Evolutionary conservation across 2,888 invertebrate genomes (phyloP).

Genomic region (Lysandra bellargus): DNA sequence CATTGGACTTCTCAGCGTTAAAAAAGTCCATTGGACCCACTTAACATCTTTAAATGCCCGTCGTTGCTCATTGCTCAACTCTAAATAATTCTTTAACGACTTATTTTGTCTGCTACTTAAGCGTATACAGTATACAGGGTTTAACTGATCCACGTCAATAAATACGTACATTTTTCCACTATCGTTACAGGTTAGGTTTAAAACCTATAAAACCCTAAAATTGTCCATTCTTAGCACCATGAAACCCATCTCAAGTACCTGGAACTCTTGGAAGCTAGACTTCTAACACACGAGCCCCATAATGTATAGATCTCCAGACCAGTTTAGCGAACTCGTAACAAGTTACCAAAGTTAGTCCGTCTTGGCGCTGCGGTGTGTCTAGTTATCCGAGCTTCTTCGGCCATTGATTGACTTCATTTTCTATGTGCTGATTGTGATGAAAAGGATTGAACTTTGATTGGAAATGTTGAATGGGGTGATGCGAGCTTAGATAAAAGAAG

Average conservation of each 20-base stretch:
- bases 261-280: background rate
- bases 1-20: too few species aligned
- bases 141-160: too few species aligned
- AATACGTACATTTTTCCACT: too few species aligned
- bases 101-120: too few species aligned
- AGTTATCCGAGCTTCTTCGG: conserved; percentile 30
- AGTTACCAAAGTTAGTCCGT: conserved; percentile 33
- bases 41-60: too few species aligned
- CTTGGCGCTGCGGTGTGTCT: conserved; percentile 32
- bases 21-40: too few species aligned
- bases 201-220: background rate
- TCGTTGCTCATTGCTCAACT: too few species aligned
- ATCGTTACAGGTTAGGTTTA: too few species aligned
- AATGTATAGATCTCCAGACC: conserved; percentile 28
- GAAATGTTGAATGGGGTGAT: background rate
- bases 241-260: background rate
- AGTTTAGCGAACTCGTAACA: conserved; percentile 28
- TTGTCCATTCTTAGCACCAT: background rate
- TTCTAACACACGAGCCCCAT: conserved; percentile 4
- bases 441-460: conserved; percentile 11
- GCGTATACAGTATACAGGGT: too few species aligned
- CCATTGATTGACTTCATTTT: conserved; percentile 26
- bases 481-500: background rate
- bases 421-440: background rate
- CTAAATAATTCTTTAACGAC: too few species aligned